A percentile compares a stretch with the other conserved stretches of the same genome.
These are phyloP conservation scores for Hirundo rustica DNA, from an alignment of 2,797 vertebrate genomes.

Conservation along the genomic window DNA sequence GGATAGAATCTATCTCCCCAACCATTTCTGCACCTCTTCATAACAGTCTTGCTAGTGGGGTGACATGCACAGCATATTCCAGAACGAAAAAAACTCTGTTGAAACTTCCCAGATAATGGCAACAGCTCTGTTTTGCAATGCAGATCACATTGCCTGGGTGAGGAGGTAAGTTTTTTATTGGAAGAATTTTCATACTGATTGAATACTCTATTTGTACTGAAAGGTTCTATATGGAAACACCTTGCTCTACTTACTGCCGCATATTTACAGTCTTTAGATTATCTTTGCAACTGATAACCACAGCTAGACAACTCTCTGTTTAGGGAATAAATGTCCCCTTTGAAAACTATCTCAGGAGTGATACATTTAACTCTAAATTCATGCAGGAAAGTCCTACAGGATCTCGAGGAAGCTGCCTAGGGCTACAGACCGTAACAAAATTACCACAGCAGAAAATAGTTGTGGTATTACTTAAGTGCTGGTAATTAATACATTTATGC, in stretches of 20 bases:
- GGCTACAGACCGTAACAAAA: constrained; percentile 15
- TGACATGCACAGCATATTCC: not conserved
- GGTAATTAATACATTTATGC: not conserved
- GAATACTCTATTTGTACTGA: not conserved
- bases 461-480: not conserved
- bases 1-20: not conserved
- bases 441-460: not conserved
- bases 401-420: constrained; percentile 71
- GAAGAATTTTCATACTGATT: not conserved
- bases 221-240: not conserved
- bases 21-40: not conserved
- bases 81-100: not conserved
- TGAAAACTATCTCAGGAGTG: constrained; percentile 80
- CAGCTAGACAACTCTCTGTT: constrained; percentile 78
- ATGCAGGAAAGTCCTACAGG: constrained; percentile 78
- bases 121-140: not conserved
- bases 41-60: not conserved
- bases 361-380: constrained; percentile 80
- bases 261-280: constrained; percentile 80
- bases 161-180: not conserved
- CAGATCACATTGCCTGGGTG: not conserved
- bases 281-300: constrained; percentile 80
- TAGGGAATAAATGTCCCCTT: constrained; percentile 74
- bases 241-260: not conserved
- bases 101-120: not conserved